Base-by-base conservation (phyloP, 2,888 invertebrate genomes). In the Drosophila limbata region DNA sequence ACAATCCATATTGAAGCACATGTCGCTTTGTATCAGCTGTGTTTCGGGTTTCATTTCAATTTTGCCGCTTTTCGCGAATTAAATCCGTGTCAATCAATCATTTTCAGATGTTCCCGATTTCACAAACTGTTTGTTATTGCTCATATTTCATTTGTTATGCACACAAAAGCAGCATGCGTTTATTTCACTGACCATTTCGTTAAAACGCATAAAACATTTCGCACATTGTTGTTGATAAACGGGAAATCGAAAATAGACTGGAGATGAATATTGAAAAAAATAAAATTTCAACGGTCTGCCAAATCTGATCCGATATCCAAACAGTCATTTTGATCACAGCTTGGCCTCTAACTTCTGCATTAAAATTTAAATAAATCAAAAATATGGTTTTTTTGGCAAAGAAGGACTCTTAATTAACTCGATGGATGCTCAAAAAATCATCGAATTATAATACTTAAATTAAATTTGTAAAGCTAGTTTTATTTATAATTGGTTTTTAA, bases 21-120 rank as follows among this genome's bases (percentile, higher is more conserved):
- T 17, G 15, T 11, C 21, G 10, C 17, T 28, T 2, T 39, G 3
- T 4, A 21, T 15, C 28, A 39, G 11, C 11, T 52, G 19, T 15
- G n/a, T 42, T 33, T 21, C 19, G 6, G 31, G 15, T 33, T 44
- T 21, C 42, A 55, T 55, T 44, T 55, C 1, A 42, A 33, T 55
- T 55, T 21, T 44, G 9, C 6, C 1, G 6, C 11, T 5, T n/a
- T 31, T 10, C 10, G 40, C 17, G 31, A 33, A 42, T 31, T 55
- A n/a, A 44, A 44, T 44, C 9, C 33, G 19, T 10, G 33, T 33
- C 31, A 55, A 55, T 55, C 42, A 55, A 55, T 42, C 53, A 53
- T 53, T 31, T 28, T 28, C 17, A 35, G 35, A 21, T 50, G 37
- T 37, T 51, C 28, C 40, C 52, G 28, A 28, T 53, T 28, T 40